These are phyloP conservation scores for Dolichomitus sp. DNA, from an alignment of 2,888 invertebrate species.

Conservation along the genomic window DNA sequence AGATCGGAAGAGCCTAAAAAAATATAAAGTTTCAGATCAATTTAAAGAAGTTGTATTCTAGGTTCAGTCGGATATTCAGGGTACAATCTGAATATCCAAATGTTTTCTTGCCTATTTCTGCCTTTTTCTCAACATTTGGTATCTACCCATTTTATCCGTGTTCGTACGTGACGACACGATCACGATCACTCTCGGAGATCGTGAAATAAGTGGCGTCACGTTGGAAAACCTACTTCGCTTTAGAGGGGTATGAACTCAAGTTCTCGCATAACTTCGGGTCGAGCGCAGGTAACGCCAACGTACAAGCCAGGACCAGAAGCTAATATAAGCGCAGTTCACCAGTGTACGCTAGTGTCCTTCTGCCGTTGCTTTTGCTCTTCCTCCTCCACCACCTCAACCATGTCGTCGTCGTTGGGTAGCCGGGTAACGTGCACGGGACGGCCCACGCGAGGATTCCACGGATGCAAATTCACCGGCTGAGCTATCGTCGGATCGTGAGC, in stretches of 20 bases:
- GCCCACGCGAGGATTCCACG: constrained; percentile 84
- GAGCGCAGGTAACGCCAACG: constrained; percentile 22
- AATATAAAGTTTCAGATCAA: background rate
- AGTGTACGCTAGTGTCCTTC: constrained; percentile 51
- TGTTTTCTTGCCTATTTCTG: background rate
- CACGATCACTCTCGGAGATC: constrained; percentile 58
- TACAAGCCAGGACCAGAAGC: constrained; percentile 41
- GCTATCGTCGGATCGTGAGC: constrained; percentile 84
- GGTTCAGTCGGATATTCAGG: background rate
- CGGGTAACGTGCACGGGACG: constrained; percentile 64
- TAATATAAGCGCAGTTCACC: constrained; percentile 63
- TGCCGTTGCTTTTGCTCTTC: constrained; percentile 43
- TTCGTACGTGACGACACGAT: constrained; percentile 63
- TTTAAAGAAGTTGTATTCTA: background rate
- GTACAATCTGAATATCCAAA: background rate
- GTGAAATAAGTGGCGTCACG: constrained; percentile 62
- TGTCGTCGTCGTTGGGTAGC: constrained; percentile 49
- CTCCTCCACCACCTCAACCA: constrained; percentile 55
- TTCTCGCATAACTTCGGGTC: constrained; percentile 59
- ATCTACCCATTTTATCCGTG: constrained; percentile 44
- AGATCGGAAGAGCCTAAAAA: too few species aligned
- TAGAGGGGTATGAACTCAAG: constrained; percentile 41
- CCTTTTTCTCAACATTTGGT: constrained; percentile 38
- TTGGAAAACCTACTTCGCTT: constrained; percentile 42
- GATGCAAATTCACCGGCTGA: constrained; percentile 84